phyloP scores from a whole-genome alignment of 2,888 invertebrate species.

The Drosophila koepferae region DNA sequence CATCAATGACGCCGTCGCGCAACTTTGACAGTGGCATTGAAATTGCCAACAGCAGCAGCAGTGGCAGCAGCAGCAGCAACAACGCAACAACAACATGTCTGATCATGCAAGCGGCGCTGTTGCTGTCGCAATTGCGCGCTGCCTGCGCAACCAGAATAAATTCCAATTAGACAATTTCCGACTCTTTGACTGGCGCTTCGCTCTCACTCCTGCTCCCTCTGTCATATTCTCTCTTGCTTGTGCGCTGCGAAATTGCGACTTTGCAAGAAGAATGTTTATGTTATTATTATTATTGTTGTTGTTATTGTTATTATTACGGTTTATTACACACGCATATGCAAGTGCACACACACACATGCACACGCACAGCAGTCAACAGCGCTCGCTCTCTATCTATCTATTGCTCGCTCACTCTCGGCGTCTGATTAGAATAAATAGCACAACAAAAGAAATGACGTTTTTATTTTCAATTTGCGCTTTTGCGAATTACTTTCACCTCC shows the following conservation, averaged over 20 bases:
- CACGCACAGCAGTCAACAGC: conserved; percentile 4
- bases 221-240: background rate
- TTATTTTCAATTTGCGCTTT: conserved; percentile 16
- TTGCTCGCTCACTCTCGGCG: background rate
- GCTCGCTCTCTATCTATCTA: background rate
- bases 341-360: conserved; percentile 6
- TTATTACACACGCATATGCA: conserved; percentile 14
- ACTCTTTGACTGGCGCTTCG: conserved; percentile 18
- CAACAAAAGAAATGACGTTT: conserved; percentile 53
- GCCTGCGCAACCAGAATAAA: conserved; percentile 37
- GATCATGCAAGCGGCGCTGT: conserved; percentile 38
- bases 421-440: conserved; percentile 55
- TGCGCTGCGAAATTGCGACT: conserved; percentile 33
- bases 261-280: conserved; percentile 42
- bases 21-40: conserved; percentile 75
- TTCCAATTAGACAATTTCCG: conserved; percentile 58
- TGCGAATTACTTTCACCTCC: conserved; percentile 42
- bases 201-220: background rate
- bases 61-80: conserved; percentile 11
- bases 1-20: conserved; percentile 47
- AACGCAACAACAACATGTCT: conserved; percentile 1
- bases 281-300: conserved; percentile 33
- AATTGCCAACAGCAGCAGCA: conserved; percentile 35
- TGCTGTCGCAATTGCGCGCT: conserved; percentile 17
- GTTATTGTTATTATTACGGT: conserved; percentile 34